These are phyloP conservation scores for Halcyon badia DNA, from an alignment of 2,797 vertebrate species.

Conservation along the genomic window DNA sequence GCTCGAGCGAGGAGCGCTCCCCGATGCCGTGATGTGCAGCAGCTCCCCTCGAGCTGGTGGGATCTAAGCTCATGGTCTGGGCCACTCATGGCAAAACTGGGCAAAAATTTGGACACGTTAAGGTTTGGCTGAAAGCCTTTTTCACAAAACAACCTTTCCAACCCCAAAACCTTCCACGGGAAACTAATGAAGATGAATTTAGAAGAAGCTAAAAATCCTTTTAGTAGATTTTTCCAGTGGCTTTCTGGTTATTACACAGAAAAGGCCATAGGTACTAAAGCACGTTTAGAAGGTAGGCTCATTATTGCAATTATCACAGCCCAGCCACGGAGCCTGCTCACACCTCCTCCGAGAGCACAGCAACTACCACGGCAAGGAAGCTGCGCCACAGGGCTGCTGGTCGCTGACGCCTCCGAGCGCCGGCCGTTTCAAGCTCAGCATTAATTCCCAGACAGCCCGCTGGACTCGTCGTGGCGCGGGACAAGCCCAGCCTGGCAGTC, in stretches of 20 bases:
- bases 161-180: background rate
- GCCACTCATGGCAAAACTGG: background rate
- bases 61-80: rapidly evolving
- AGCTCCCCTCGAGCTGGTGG: background rate
- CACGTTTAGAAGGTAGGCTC: background rate
- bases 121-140: background rate
- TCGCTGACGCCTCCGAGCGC: background rate
- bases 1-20: rapidly evolving
- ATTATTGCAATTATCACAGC: background rate
- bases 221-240: background rate
- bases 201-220: background rate
- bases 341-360: background rate
- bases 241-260: background rate
- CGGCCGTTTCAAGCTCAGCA: rapidly evolving
- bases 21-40: background rate
- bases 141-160: background rate
- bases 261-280: background rate
- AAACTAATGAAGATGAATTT: rapidly evolving
- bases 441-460: background rate
- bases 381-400: rapidly evolving
- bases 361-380: background rate
- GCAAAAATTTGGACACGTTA: rapidly evolving
- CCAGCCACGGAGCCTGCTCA: background rate
- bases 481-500: background rate
- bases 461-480: rapidly evolving